phyloP scores from a whole-genome alignment of 2,113 vertebrate genomes.

The Zootoca vivipara region DNA sequence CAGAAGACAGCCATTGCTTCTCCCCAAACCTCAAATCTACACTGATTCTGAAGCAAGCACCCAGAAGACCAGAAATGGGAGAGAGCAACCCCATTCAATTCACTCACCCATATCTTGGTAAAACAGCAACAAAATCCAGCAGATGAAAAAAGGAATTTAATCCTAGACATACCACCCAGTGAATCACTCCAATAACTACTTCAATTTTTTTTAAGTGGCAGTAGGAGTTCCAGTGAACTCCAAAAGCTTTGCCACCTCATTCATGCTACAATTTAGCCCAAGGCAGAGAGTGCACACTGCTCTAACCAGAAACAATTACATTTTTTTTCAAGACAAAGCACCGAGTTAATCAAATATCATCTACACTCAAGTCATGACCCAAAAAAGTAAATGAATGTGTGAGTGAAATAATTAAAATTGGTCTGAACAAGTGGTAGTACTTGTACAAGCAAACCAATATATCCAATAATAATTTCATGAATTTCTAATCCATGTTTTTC shows the following conservation, averaged over 20 bases:
- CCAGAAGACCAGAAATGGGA: too few species aligned
- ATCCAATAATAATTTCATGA: not conserved
- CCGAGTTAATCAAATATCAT: not conserved
- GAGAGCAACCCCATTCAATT: too few species aligned
- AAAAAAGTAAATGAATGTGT: not conserved
- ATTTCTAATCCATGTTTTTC: not conserved
- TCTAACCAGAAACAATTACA: not conserved
- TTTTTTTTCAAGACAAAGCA: not conserved
- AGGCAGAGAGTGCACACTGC: slow-evolving; percentile 1
- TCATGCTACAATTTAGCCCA: not conserved
- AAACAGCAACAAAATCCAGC: too few species aligned
- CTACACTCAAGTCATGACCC: not conserved
- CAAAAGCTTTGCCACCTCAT: not conserved
- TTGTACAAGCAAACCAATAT: slow-evolving; percentile 22
- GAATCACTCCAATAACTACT: not conserved
- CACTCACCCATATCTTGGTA: too few species aligned
- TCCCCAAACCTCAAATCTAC: too few species aligned
- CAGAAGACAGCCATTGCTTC: too few species aligned
- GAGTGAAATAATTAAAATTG: not conserved
- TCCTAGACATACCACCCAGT: too few species aligned
- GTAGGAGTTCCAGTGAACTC: not conserved
- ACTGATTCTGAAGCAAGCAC: too few species aligned
- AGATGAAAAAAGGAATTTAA: too few species aligned
- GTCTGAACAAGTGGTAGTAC: not conserved
- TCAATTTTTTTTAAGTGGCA: slow-evolving; percentile 9